Conservation (phyloP, 2,797 vertebrate genomes). For the Aselliscus stoliczkanus region DNA sequence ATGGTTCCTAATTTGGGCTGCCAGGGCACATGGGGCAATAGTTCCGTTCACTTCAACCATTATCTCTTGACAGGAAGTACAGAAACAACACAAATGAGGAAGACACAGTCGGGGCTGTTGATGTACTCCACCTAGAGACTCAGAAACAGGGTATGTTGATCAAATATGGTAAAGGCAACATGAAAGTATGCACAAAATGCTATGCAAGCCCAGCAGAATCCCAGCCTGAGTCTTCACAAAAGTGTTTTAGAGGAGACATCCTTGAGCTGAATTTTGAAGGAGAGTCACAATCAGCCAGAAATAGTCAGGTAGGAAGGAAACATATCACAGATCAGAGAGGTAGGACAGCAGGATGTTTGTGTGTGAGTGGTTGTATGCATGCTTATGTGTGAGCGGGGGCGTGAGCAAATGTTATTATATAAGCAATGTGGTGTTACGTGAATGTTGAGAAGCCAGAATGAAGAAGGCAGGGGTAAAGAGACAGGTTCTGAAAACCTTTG, state of each 20-base stretch:
- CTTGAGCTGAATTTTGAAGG: neutral
- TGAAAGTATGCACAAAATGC: neutral
- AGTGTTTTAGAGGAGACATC: neutral
- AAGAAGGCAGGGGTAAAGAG: neutral
- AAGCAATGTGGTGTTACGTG: neutral
- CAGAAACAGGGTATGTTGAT: neutral
- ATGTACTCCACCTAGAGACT: neutral
- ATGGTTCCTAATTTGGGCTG: neutral
- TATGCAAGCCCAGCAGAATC: neutral
- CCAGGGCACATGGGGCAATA: neutral
- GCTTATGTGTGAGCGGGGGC: neutral
- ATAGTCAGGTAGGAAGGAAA: neutral
- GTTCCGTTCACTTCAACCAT: neutral
- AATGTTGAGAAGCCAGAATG: neutral
- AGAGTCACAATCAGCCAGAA: neutral
- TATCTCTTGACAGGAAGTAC: neutral
- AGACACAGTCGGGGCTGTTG: fast-evolving
- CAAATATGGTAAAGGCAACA: neutral
- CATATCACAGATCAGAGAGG: neutral
- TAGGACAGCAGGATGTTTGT: neutral
- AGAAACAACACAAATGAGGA: neutral
- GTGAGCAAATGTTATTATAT: neutral
- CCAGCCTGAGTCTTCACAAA: neutral
- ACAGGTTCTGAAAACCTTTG: neutral
- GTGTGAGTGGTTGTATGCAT: neutral